Evolutionary conservation across 2,888 invertebrate genomes (phyloP), one percentile per base, ranked within the genome.

Genomic region (Cybosia mesomella): DNA sequence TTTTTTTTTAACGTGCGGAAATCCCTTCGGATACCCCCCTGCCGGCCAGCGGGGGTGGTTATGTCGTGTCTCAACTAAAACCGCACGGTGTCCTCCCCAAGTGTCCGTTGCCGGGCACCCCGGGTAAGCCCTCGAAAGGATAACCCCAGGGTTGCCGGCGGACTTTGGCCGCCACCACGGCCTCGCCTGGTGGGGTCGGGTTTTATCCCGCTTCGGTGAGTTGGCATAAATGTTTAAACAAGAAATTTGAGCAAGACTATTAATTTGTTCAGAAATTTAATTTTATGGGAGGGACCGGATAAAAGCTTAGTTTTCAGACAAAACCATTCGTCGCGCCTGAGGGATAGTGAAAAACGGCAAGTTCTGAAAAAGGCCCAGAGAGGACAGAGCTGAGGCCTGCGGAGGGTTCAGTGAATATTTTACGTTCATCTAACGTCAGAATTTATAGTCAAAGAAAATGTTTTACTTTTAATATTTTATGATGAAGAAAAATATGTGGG

Each of bases 191-290:
- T n/a, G n/a, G n/a, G n/a, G n/a, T n/a, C n/a, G n/a, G n/a, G n/a
- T n/a, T n/a, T n/a, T n/a, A n/a, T n/a, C n/a, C n/a, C n/a, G n/a
- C n/a, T n/a, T n/a, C n/a, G n/a, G n/a, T n/a, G n/a, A n/a, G n/a
- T n/a, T n/a, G n/a, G n/a, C n/a, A n/a, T n/a, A n/a, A n/a, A n/a
- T n/a, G n/a, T n/a, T 57, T 57, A 39, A 36, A n/a, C 53, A 2
- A 43, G n/a, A 64, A 64, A 34, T 13, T 43, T 22, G 10, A 24
- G 15, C 13, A 28, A 58, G 64, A 54, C 32, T 62, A 79, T 80
- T 80, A 76, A 72, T 86, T 85, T 82, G 79, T 80, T 78, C 75
- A 74, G 76, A 82, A 82, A 85, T 86, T 84, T 83, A 84, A 86
- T 86, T 85, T 85, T 83, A 80, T 75, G 70, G 77, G 80, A 81